Base-by-base conservation (phyloP, 2,797 vertebrate genomes). In the Menidia menidia region DNA sequence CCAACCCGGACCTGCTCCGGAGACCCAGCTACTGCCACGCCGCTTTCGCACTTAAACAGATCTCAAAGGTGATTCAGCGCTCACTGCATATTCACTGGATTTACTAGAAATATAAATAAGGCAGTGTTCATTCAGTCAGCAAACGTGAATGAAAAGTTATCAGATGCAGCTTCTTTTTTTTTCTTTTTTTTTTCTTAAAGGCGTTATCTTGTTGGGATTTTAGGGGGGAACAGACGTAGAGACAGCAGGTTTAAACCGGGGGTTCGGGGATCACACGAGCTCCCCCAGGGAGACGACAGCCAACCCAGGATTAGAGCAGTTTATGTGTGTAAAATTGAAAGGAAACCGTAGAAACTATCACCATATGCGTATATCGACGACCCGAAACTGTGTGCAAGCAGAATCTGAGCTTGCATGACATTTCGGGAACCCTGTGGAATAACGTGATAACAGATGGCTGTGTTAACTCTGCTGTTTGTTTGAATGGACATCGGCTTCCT, bases 21-120 rank as follows among this genome's bases (percentile, higher is more conserved):
- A 94, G 94, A 94, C 91, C 94, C 86, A 93, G 94, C 88, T 95
- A 95, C 89, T 95, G 95, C 93, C 94, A 95, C 88, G 93, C 95
- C 64, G 95, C 95, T 74, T 95, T 94, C 78, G 94, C 95, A 84
- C 93, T 96, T 86, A 94, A 94, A 89, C 95, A 95, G 82, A 95
- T 96, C 82, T 93, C 95, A 81, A 95, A 96, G 96, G 96, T 96
- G 92, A 95, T 78, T 53, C 62, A 32, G 50, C 10, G 70, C 59
- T 54, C 55, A 16, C 45, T 33, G 42, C 52, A 53, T 5, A 25
- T 18, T n/a, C 41, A 25, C 58, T 51, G 70, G 76, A 60, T 58
- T 59, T 43, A 35, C 14, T 69, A 30, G 67, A 64, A 64, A 25
- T 1, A 25, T 1, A 25, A 25, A 25, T 1, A 25, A 51, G 72